Conservation (phyloP, 2,888 invertebrate genomes). For the Hoplodrina ambigua region DNA sequence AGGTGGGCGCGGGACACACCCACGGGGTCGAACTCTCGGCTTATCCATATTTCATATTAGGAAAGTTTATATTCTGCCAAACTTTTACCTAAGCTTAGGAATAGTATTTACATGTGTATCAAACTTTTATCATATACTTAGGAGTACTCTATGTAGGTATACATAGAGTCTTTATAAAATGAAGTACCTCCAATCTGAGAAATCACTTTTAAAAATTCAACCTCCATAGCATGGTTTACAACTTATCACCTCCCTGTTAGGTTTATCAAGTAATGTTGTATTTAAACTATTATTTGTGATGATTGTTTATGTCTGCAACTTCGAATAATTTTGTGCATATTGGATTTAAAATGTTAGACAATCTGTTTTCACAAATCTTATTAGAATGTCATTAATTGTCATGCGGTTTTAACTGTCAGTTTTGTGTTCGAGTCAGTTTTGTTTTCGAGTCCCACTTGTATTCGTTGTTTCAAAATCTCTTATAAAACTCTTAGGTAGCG, state of each 20-base stretch:
- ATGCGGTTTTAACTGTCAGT: too few relatives aligned
- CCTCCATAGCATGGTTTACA: background rate
- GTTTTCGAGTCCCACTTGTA: too few relatives aligned
- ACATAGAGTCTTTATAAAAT: background rate
- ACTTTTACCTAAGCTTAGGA: constrained; percentile 20
- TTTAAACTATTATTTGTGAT: too few relatives aligned
- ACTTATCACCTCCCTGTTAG: background rate
- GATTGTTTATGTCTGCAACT: too few relatives aligned
- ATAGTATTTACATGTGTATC: background rate
- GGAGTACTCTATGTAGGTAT: too few relatives aligned
- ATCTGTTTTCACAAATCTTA: background rate
- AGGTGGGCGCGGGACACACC: constrained; percentile 83
- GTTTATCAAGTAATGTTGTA: too few relatives aligned
- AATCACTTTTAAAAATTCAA: background rate
- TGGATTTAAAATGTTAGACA: too few relatives aligned
- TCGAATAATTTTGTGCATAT: background rate
- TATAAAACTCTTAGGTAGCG: background rate
- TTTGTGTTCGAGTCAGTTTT: too few relatives aligned
- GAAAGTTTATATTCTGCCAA: constrained; percentile 38
- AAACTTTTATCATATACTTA: too few relatives aligned
- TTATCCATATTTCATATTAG: constrained; percentile 64
- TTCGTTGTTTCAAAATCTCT: background rate
- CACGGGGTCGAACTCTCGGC: constrained; percentile 70
- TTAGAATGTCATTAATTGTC: background rate
- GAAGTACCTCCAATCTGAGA: background rate